Base-by-base conservation (phyloP, 1,140 invertebrate species). In the Drosophila kurseongensis region DNA sequence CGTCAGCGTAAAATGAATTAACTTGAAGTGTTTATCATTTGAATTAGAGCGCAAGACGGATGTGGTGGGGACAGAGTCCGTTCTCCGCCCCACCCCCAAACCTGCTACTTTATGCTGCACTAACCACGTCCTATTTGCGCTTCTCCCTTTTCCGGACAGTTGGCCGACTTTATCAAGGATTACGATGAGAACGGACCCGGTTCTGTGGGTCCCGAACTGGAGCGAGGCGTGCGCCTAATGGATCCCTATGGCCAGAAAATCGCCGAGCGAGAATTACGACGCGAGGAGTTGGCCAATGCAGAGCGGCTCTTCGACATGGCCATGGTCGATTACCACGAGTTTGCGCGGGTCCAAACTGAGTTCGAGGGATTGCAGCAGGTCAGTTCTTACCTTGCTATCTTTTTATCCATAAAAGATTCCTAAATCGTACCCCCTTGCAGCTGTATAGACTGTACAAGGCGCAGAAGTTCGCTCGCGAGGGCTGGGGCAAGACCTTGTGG, bases 401-500 rank as follows among this genome's bases (percentile, higher is more conserved):
- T 1, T 1, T 27, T 23, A 6, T 14, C 0, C 0, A 2, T n/a
- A 16, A 32, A 32, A 69, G 51, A 2, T 1, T 40, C 4, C 0
- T 23, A 35, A 48, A 1, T 13, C 23, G 18, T 13, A 13, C 3
- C 1, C 9, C 10, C n/a, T 44, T 45, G 0, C 36, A 94, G 73
- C 92, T 98, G 18, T 98, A 96, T 90, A 94, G 95, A 72, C 93
- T 98, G 10, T 98, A 97, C 81, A 94, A 95, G 80, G 93, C 94
- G 2, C 97, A 98, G 92, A 96, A 95, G 92, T 94, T 94, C 58
- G 95, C 95, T 0, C 94, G 96, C 29, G 95, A 97, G 52, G 78
- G 93, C 2, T 98, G 97, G 97, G 95, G 96, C 5, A 96, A 96
- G 90, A 97, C 96, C 0, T 92, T 98, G 5, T 98, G 98, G 97